These are phyloP conservation scores for Spea bombifrons DNA, from an alignment of 2,113 vertebrate genomes.

Conservation along the genomic window DNA sequence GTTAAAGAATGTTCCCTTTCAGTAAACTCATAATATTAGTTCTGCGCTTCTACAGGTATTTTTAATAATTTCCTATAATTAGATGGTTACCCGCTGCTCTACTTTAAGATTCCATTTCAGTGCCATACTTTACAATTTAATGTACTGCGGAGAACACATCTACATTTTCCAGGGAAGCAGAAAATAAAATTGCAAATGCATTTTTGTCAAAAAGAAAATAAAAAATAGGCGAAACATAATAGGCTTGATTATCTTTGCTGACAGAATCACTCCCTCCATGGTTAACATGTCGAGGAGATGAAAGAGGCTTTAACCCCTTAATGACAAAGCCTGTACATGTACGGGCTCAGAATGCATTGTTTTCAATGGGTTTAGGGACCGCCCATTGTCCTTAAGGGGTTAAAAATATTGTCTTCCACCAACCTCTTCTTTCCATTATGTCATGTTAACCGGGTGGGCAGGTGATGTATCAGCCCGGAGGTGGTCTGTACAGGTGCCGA, in stretches of 20 bases:
- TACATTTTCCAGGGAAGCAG: background rate
- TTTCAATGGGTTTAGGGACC: too few relatives aligned
- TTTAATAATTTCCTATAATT: background rate
- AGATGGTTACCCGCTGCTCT: background rate
- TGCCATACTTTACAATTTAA: background rate
- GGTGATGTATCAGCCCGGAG: background rate
- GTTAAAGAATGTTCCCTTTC: background rate
- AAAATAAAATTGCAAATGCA: too few relatives aligned
- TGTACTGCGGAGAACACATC: background rate
- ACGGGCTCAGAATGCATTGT: too few relatives aligned
- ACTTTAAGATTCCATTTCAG: background rate
- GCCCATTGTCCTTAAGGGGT: too few relatives aligned
- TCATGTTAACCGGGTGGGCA: background rate
- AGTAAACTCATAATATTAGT: slow-evolving; percentile 15
- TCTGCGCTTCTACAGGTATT: background rate
- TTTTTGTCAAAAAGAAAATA: too few relatives aligned
- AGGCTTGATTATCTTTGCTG: background rate
- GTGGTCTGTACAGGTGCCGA: background rate
- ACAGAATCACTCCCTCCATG: background rate
- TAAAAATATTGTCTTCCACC: background rate
- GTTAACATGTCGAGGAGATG: background rate
- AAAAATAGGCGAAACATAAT: background rate
- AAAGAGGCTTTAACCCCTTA: too few relatives aligned
- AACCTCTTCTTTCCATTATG: background rate
- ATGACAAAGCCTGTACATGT: too few relatives aligned